These are phyloP conservation scores for Chrysina gloriosa DNA, from an alignment of 2,888 invertebrate species.

Conservation along the genomic window DNA sequence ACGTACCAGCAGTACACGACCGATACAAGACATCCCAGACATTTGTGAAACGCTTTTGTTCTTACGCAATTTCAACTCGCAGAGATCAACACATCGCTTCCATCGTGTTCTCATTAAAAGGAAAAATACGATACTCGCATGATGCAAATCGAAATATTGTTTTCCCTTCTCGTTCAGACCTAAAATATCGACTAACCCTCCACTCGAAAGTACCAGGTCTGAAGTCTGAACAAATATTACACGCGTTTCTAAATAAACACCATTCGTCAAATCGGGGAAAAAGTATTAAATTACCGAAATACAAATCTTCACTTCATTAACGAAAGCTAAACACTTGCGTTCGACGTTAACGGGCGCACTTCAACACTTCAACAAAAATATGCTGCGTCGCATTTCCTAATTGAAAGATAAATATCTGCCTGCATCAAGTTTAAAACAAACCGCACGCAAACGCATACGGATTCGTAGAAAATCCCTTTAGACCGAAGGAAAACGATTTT, in stretches of 20 bases:
- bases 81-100: too few species aligned
- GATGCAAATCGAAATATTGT: too few species aligned
- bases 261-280: constrained; percentile 7
- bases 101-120: too few species aligned
- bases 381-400: constrained; percentile 12
- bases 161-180: too few species aligned
- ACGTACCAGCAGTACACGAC: too few species aligned
- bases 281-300: constrained; percentile 32
- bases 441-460: constrained; percentile 3
- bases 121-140: too few species aligned
- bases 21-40: too few species aligned
- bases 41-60: too few species aligned
- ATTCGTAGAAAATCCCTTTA: too few species aligned
- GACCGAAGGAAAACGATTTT: too few species aligned
- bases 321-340: constrained; percentile 1
- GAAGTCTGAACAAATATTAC: constrained; percentile 19
- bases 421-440: neutral
- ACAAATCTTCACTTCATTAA: constrained; percentile 27
- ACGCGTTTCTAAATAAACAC: constrained; percentile 7
- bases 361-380: constrained; percentile 22
- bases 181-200: neutral
- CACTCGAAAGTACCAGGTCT: too few species aligned
- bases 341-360: constrained; percentile 16
- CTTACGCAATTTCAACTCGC: too few species aligned
- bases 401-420: constrained; percentile 17